Percentiles rank a stretch among this genome's conserved stretches.
Evolutionary conservation across 2,888 invertebrate species (phyloP).

Genomic region (Cataglyphis cursor): DNA sequence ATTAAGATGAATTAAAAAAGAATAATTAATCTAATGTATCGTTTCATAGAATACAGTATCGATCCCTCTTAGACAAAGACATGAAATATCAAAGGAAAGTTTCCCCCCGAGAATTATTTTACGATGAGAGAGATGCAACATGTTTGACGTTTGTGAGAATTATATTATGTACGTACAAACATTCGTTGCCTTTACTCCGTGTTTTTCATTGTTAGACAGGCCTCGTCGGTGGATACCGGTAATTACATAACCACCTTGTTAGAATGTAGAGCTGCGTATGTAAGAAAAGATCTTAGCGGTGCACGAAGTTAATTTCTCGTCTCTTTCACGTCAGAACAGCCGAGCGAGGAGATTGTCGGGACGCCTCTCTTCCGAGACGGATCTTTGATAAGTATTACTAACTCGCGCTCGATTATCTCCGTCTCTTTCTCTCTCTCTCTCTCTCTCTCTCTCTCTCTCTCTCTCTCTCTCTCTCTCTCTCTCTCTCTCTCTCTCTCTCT

Average conservation of each 20-base stretch:
- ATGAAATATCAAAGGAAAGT: neutral
- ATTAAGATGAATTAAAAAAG: neutral
- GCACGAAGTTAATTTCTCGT: constrained; percentile 57
- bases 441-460: constrained; percentile 8
- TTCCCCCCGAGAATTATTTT: neutral
- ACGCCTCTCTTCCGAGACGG: constrained; percentile 56
- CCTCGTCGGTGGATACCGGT: constrained; percentile 42
- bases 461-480: neutral
- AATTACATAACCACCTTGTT: constrained; percentile 53
- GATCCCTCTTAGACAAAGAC: neutral
- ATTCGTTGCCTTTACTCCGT: constrained; percentile 16
- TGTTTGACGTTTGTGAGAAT: constrained; percentile 9
- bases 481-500: constrained; percentile 13
- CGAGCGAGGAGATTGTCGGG: constrained; percentile 39
- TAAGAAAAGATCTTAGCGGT: constrained; percentile 46
- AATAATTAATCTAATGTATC: neutral
- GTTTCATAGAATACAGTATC: neutral
- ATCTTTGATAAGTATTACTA: constrained; percentile 57
- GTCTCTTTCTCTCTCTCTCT: constrained; percentile 1
- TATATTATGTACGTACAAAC: neutral
- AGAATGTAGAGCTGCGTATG: constrained; percentile 47
- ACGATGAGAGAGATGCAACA: neutral
- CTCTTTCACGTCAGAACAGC: constrained; percentile 41
- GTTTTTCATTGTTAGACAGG: constrained; percentile 46
- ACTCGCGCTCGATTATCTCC: constrained; percentile 45